A percentile compares a stretch with the other conserved stretches of the same genome.
phyloP scores from a whole-genome alignment of 2,888 invertebrate species.

The Oscheius sp. region DNA sequence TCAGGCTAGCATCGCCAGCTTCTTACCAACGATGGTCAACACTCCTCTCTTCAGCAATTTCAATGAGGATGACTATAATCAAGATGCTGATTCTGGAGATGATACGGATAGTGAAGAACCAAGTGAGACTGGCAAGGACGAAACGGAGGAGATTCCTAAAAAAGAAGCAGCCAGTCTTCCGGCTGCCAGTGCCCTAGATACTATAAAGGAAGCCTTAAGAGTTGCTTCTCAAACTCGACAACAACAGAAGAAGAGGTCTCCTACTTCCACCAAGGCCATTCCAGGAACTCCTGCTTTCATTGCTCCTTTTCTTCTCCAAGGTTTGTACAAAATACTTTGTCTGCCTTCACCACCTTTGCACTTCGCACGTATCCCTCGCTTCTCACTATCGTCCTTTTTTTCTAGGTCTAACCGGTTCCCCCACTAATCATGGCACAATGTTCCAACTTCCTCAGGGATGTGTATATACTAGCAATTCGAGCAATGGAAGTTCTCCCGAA shows the following conservation, averaged over 20 bases:
- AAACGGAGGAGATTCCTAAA: not conserved
- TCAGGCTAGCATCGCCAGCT: slow-evolving; percentile 41
- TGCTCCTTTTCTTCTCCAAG: slow-evolving; percentile 52
- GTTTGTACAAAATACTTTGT: slow-evolving; percentile 27
- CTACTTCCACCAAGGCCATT: not conserved
- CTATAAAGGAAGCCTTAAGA: slow-evolving; percentile 63
- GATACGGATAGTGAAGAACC: slow-evolving; percentile 54
- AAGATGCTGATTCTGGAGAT: slow-evolving; percentile 46
- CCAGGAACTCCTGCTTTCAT: slow-evolving; percentile 34
- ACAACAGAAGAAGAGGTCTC: slow-evolving; percentile 42
- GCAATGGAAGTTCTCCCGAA: slow-evolving; percentile 5
- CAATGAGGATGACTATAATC: slow-evolving; percentile 55
- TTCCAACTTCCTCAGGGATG: slow-evolving; percentile 28
- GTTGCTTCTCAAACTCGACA: slow-evolving; percentile 60
- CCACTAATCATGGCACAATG: slow-evolving; percentile 33
- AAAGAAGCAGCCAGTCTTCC: not conserved
- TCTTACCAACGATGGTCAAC: slow-evolving; percentile 56
- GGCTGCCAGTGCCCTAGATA: slow-evolving; percentile 51
- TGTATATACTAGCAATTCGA: slow-evolving; percentile 16
- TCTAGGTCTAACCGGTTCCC: slow-evolving; percentile 34
- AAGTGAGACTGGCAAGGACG: slow-evolving; percentile 25
- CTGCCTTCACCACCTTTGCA: slow-evolving; percentile 5
- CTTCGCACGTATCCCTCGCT: not conserved
- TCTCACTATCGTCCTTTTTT: too few relatives aligned
- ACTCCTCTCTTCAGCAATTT: slow-evolving; percentile 44